Evolutionary conservation across 2,888 invertebrate genomes (phyloP), one percentile per base, ranked within the genome.

Genomic region (Diaphora mendica): DNA sequence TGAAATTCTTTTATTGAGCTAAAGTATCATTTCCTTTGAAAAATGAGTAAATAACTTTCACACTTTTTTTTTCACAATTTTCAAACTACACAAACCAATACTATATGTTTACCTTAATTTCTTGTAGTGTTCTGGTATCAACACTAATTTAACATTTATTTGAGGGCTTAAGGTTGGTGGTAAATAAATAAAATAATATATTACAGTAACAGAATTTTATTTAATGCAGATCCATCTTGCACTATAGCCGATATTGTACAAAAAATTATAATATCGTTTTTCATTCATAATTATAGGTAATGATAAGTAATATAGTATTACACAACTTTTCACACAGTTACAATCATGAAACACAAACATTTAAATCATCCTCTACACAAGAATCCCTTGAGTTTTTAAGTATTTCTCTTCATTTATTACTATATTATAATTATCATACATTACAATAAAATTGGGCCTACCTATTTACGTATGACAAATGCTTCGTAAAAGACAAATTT

Each of bases 131-230:
- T 26, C n/a, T 26, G 3, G n/a, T 8, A 11, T 11, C 13, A 26
- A 23, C 3, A 8, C 9, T n/a, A n/a, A 4, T 39, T n/a, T n/a
- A n/a, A 2, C 3, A n/a, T 39, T 65, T 11, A 39, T 64, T 33
- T 17, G 3, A 35, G 17, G 9, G 17, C 20, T 64, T 33, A 33
- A 64, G 1, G 33, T 23, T 64, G 30, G 39, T 55, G 64, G 20
- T 70, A 15, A 48, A 39, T 64, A 88, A 90, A 91, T 87, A 91
- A 90, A 89, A 91, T 79, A 83, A 85, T 79, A 73, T 35, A 71
- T 82, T 95, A 94, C 93, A 93, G 95, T 95, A 95, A 95, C 95
- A 95, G 95, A 95, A 94, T 95, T 95, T 95, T 95, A 95, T 95
- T 95, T 92, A 92, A 95, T 95, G 95, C 94, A 94, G 92, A 92